Base-by-base conservation (phyloP, 2,797 vertebrate species). In the Naso thynnoides region DNA sequence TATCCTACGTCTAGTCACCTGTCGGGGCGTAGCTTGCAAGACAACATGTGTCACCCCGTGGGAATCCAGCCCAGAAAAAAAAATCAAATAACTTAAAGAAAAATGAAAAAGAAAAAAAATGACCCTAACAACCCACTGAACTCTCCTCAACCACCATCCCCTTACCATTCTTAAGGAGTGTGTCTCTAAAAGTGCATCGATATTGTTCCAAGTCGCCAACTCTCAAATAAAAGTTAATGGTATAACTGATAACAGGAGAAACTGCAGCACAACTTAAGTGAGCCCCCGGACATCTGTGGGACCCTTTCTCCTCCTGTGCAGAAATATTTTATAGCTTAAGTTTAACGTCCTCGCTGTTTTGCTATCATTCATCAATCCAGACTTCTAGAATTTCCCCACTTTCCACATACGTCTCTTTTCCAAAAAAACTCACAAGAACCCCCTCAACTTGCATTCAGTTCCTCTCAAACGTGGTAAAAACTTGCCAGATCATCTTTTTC, bases 111-210 rank as follows among this genome's bases (percentile, higher is more conserved):
- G 63, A 78, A 31, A 55, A 74, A 76, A 83, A 83, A 88, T 58
- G 55, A 78, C 76, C 86, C 85, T 81, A 87, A 74, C 82, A 81
- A 65, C 85, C 85, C 65, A 72, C 83, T 90, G 50, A 79, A 88
- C 85, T 93, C 84, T 85, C 81, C 88, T 86, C 64, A 83, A 86
- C 94, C 94, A 95, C 93, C 86, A 95, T 94, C 90, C 95, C 95
- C 95, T 95, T 92, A 94, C 93, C 93, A 86, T 90, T 93, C 92
- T 94, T 83, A 92, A 88, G 94, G 95, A 97, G 95, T 93, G 95
- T 94, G 93, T 95, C 96, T 91, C 95, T 95, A 95, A 98, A 95
- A 99, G 97, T 98, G 97, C 97, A 97, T 97, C 93, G 79, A 93
- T 83, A 89, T 91, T 84, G 81, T 90, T 92, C 76, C 53, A 82